Percentiles rank a stretch among this genome's conserved stretches.
phyloP scores from a whole-genome alignment of 2,113 vertebrate genomes.

The Lagopus leucura region DNA sequence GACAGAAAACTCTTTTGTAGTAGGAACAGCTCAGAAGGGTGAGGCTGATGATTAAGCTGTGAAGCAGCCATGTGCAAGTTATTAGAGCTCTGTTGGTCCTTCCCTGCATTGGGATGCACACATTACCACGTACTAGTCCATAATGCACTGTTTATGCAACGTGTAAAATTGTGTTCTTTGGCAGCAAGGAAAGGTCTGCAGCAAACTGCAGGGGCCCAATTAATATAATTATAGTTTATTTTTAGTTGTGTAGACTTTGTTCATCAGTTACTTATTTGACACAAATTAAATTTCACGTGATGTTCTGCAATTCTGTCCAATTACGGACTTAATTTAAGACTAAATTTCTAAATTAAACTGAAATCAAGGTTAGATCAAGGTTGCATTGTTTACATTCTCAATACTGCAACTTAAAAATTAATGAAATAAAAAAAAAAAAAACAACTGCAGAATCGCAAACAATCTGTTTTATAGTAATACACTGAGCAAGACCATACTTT shows the following conservation, averaged over 20 bases:
- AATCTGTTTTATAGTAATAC: background rate
- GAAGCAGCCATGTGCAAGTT: conserved; percentile 21
- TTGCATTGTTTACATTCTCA: conserved; percentile 25
- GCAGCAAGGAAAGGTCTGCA: conserved; percentile 63
- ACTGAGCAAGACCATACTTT: conserved; percentile 43
- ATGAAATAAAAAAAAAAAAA: background rate
- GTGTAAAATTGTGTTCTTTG: conserved; percentile 31
- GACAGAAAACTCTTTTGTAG: background rate
- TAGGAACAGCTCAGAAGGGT: background rate
- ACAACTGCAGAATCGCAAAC: background rate
- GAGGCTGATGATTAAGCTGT: background rate
- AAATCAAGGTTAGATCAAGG: conserved; percentile 62
- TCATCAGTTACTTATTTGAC: conserved; percentile 73
- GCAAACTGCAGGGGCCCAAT: conserved; percentile 71
- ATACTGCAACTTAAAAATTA: conserved; percentile 32
- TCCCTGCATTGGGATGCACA: background rate
- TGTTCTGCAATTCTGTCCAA: conserved; percentile 62
- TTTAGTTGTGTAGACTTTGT: conserved; percentile 72
- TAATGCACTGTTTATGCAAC: conserved; percentile 52
- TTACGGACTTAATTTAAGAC: conserved; percentile 61
- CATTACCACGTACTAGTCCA: conserved; percentile 9
- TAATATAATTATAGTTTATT: conserved; percentile 74
- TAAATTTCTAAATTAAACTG: conserved; percentile 59
- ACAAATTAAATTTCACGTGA: conserved; percentile 71
- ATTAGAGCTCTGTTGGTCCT: background rate